Evolutionary conservation across 2,113 vertebrate genomes (phyloP).

Genomic region (Fregetta grallaria): DNA sequence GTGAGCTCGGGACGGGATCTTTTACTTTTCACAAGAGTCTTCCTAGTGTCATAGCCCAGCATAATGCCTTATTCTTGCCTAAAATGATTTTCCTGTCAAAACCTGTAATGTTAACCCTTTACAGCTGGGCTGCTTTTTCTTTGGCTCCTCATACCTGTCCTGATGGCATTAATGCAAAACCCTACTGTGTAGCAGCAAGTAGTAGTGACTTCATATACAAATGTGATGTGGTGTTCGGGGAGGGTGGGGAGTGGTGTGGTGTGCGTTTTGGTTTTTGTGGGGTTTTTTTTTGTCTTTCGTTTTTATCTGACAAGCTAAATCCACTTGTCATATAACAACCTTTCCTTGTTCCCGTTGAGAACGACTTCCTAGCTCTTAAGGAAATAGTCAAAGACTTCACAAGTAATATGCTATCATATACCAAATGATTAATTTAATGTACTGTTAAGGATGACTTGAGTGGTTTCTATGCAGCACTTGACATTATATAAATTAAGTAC

Average conservation of each 20-base stretch:
- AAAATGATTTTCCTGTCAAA: not conserved
- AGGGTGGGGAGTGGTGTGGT: not conserved
- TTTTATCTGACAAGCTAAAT: not conserved
- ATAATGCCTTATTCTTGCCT: not conserved
- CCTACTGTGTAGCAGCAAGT: rapidly evolving
- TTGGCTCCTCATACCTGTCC: not conserved
- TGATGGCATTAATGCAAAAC: not conserved
- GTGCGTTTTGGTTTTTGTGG: not conserved
- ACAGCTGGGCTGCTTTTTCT: not conserved
- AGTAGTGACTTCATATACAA: not conserved
- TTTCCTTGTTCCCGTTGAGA: not conserved
- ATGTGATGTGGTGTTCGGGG: rapidly evolving
- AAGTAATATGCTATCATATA: not conserved
- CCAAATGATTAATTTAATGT: not conserved
- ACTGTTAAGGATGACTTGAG: not conserved
- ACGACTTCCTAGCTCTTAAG: not conserved
- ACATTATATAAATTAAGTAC: not conserved
- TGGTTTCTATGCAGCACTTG: not conserved
- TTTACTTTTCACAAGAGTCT: not conserved
- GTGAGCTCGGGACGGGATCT: not conserved
- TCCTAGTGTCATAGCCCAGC: not conserved
- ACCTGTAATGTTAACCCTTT: not conserved
- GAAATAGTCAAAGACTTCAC: not conserved
- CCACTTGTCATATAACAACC: not conserved
- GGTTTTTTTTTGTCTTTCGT: not conserved